Evolutionary conservation across 2,797 vertebrate species (phyloP).

Genomic region (Alosa sapidissima): DNA sequence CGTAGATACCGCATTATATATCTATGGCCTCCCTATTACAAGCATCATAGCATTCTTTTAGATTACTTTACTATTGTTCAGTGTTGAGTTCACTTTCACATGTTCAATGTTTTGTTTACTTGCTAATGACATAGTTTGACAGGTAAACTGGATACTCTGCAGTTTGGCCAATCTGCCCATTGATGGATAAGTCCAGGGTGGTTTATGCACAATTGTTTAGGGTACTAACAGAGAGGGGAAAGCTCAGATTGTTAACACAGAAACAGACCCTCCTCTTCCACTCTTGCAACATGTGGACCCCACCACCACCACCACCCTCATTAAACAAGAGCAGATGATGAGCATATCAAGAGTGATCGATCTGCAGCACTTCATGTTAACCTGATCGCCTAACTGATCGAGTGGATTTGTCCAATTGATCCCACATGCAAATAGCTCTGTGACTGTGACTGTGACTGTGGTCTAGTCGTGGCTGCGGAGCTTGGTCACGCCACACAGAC

Average conservation of each 20-base stretch:
- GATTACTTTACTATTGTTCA: too few species aligned
- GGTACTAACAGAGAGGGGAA: not conserved
- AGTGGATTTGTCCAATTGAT: constrained; percentile 47
- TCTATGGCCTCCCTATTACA: too few species aligned
- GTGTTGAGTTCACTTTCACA: too few species aligned
- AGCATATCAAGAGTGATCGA: constrained; percentile 25
- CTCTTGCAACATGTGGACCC: not conserved
- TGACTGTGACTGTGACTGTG: not conserved
- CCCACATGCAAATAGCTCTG: constrained; percentile 29
- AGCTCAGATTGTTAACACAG: too few species aligned
- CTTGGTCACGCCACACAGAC: constrained; percentile 38
- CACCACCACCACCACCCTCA: not conserved
- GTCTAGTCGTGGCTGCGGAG: not conserved
- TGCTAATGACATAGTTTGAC: too few species aligned
- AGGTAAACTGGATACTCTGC: not conserved
- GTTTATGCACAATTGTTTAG: not conserved
- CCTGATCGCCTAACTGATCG: constrained; percentile 30
- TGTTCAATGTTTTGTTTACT: too few species aligned
- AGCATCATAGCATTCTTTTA: too few species aligned
- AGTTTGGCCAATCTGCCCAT: not conserved
- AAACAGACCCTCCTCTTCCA: not conserved
- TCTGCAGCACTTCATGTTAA: constrained; percentile 27
- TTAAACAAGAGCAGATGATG: not conserved
- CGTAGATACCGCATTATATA: too few species aligned
- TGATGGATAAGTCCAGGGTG: not conserved